Percentiles rank a stretch among this genome's conserved stretches.
phyloP scores from a whole-genome alignment of 2,888 invertebrate genomes.

The Ditylenchus weischeri region DNA sequence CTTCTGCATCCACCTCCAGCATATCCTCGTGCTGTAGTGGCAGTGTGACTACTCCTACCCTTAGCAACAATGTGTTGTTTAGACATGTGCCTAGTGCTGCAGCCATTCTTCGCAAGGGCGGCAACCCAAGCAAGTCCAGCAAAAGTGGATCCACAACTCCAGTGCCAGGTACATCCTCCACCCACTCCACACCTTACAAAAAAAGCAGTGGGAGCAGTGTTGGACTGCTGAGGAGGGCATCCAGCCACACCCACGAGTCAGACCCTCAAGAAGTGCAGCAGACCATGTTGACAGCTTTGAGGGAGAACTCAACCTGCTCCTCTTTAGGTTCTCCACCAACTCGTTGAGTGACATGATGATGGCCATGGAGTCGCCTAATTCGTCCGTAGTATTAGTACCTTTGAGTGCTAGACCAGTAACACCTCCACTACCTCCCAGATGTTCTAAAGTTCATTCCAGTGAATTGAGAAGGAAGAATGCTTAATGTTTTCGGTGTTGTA shows the following conservation, averaged over 20 bases:
- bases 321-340: constrained; percentile 9
- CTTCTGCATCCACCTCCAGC: constrained; percentile 1
- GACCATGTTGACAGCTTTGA: neutral
- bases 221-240: neutral
- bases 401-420: neutral
- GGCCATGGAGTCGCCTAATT: constrained; percentile 2
- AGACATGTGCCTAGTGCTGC: constrained; percentile 11
- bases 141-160: too few relatives aligned
- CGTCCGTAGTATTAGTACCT: neutral
- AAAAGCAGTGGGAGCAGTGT: neutral
- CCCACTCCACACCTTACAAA: neutral
- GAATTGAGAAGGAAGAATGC: neutral
- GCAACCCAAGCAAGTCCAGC: too few relatives aligned
- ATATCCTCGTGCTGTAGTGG: too few relatives aligned
- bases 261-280: neutral
- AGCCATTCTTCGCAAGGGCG: neutral
- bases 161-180: neutral
- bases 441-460: constrained; percentile 19
- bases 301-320: neutral
- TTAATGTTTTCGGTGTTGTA: too few relatives aligned
- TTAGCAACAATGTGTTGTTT: neutral
- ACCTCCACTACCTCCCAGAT: constrained; percentile 21
- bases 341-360: constrained; percentile 6
- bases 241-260: too few relatives aligned
- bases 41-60: too few relatives aligned